Percentiles rank a stretch among this genome's conserved stretches.
Conservation (phyloP, 2,888 invertebrate species). For the Erpobdella octoculata region DNA sequence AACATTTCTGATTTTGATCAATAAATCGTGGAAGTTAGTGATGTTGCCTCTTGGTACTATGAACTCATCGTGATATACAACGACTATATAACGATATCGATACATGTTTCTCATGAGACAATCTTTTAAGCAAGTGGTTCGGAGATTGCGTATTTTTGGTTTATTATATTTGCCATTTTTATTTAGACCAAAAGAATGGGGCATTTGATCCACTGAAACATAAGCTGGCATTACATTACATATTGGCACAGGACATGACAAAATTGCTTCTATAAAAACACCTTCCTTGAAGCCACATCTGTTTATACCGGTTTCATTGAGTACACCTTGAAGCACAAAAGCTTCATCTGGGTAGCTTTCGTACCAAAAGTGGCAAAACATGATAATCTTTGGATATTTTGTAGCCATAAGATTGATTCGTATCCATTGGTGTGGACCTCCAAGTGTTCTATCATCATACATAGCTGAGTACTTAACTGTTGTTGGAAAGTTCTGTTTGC, state of each 20-base stretch:
- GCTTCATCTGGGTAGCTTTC: neutral
- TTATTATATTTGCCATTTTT: neutral
- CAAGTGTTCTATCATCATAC: neutral
- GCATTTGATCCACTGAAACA: slow-evolving; percentile 1
- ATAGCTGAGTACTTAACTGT: neutral
- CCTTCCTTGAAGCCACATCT: neutral
- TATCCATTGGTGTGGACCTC: neutral
- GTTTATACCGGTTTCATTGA: neutral
- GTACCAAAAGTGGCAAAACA: slow-evolving; percentile 7
- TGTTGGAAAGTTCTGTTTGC: neutral
- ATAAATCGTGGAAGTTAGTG: slow-evolving; percentile 6
- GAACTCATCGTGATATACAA: slow-evolving; percentile 31
- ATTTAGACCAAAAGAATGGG: neutral
- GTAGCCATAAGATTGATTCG: slow-evolving; percentile 1
- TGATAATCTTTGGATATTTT: neutral
- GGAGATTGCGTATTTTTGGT: neutral
- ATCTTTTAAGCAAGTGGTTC: slow-evolving; percentile 33
- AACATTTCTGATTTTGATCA: neutral
- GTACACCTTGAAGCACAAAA: neutral
- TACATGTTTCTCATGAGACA: slow-evolving; percentile 37
- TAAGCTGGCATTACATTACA: neutral
- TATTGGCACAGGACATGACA: neutral
- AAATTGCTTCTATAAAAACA: neutral
- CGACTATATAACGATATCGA: slow-evolving; percentile 25
- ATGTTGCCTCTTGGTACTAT: slow-evolving; percentile 30